Percentiles rank a stretch among this genome's conserved stretches.
phyloP scores from a whole-genome alignment of 2,888 invertebrate genomes.

The Dolichopus griseipennis region DNA sequence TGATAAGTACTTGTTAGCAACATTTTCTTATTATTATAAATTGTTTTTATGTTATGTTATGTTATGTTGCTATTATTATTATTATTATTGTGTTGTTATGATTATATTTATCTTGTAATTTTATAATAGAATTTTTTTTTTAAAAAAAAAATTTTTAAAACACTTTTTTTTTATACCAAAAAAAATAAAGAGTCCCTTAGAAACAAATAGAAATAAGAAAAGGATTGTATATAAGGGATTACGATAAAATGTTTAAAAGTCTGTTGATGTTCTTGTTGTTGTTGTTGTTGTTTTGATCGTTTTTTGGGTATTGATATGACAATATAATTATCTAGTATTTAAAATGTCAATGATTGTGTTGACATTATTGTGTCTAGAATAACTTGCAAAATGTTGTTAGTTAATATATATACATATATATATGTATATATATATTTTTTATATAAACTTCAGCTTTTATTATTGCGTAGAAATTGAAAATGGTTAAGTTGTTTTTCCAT shows the following conservation, averaged over 20 bases:
- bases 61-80: not conserved
- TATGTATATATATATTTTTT: too few species aligned
- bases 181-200: too few species aligned
- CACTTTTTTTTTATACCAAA: too few species aligned
- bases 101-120: not conserved
- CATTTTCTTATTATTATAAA: not conserved
- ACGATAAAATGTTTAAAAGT: too few species aligned
- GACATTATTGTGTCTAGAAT: not conserved
- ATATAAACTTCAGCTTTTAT: too few species aligned
- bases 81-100: not conserved
- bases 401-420: too few species aligned
- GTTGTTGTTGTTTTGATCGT: not conserved
- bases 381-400: too few species aligned
- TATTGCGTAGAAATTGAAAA: too few species aligned
- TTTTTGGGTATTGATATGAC: not conserved
- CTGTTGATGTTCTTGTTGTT: not conserved
- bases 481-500: too few species aligned
- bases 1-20: not conserved
- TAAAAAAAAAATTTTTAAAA: not conserved
- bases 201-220: too few species aligned
- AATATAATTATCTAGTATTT: not conserved
- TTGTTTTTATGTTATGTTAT: not conserved
- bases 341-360: not conserved
- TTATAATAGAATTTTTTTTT: not conserved
- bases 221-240: too few species aligned